Conservation (phyloP, 2,888 invertebrate species). For the Vesta saturnalis region DNA sequence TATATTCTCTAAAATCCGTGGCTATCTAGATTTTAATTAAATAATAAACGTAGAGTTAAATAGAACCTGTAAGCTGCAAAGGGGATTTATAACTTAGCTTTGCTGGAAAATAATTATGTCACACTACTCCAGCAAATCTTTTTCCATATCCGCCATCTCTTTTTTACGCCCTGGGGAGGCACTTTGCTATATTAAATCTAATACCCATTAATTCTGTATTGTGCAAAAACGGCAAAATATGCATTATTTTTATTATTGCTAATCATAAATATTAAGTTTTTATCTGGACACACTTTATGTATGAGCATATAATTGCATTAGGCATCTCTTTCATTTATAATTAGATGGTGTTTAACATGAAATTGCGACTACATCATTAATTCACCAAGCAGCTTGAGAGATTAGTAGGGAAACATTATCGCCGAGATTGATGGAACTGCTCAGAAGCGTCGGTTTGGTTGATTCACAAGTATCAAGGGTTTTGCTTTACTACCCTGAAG, state of each 20-base stretch:
- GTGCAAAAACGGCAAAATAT: conserved; percentile 33
- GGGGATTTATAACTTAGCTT: conserved; percentile 28
- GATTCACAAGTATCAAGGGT: conserved; percentile 9
- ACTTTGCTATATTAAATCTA: conserved; percentile 34
- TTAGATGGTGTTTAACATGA: conserved; percentile 26
- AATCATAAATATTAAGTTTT: conserved; percentile 34
- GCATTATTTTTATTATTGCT: conserved; percentile 33
- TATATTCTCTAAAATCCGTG: too few species aligned
- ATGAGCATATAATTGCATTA: conserved; percentile 23
- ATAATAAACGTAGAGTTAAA: conserved; percentile 24
- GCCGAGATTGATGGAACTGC: conserved; percentile 32
- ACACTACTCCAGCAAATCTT: conserved; percentile 32
- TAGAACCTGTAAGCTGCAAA: conserved; percentile 8
- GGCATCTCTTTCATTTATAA: conserved; percentile 25
- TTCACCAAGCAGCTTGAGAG: conserved; percentile 32
- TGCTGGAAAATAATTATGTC: conserved; percentile 33
- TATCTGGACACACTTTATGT: conserved; percentile 24
- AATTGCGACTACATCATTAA: conserved; percentile 34
- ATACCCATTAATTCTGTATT: conserved; percentile 37
- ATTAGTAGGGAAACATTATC: conserved; percentile 29
- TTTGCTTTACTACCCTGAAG: not conserved
- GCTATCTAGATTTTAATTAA: conserved; percentile 23
- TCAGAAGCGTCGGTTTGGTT: conserved; percentile 13
- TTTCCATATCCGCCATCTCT: conserved; percentile 22
- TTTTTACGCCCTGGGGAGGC: conserved; percentile 26